phyloP scores from a whole-genome alignment of 2,113 vertebrate genomes.

The Hyperoodon ampullatus region DNA sequence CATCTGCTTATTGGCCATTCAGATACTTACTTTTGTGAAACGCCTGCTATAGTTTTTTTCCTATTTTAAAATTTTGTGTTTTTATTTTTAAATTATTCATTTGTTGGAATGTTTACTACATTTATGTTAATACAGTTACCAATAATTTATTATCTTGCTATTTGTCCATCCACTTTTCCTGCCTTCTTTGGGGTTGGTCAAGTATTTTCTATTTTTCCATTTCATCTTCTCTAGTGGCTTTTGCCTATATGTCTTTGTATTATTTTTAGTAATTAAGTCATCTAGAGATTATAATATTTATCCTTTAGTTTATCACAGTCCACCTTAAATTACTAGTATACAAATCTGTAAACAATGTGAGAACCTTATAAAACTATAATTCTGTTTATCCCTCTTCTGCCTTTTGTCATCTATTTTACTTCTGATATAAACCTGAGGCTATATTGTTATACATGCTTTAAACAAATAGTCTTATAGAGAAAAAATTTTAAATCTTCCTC shows the following conservation, averaged over 20 bases:
- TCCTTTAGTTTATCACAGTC: neutral
- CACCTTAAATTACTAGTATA: neutral
- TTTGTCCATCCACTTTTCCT: neutral
- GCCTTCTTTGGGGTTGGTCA: neutral
- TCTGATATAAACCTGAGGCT: neutral
- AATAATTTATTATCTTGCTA: neutral
- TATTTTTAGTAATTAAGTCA: neutral
- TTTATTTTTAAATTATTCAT: neutral
- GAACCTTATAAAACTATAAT: neutral
- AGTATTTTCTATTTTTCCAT: neutral
- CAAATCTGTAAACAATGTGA: neutral
- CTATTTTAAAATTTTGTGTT: neutral
- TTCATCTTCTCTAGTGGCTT: neutral
- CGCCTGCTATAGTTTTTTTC: neutral
- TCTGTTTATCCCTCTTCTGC: neutral
- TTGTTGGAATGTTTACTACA: neutral
- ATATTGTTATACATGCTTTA: neutral
- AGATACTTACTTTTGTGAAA: neutral
- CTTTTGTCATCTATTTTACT: neutral
- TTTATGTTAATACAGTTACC: neutral
- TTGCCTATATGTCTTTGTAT: neutral
- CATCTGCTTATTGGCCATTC: neutral
- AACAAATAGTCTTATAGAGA: neutral
- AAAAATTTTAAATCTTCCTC: neutral
- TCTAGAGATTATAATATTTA: neutral